Base-by-base conservation (phyloP, 2,888 invertebrate genomes). In the Andrena fulva region DNA sequence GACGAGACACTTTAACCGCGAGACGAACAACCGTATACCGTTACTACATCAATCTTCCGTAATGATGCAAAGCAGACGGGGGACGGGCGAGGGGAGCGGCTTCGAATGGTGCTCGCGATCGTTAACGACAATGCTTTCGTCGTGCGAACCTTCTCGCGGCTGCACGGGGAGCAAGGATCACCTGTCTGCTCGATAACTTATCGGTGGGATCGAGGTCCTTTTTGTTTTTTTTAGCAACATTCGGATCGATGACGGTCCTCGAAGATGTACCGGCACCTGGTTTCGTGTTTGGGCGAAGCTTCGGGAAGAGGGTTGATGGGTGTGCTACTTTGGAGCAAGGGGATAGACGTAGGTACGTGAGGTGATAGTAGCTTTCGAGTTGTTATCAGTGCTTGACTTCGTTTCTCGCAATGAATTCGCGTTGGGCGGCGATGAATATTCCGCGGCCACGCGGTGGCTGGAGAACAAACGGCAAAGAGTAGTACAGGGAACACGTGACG, bases 1-100 rank as follows among this genome's bases (percentile, higher is more conserved):
- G 69, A 74, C 59, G 76, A 68, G 71, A 80, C 71, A 80, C 76
- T 72, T 82, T 76, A 80, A 82, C 75, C 69, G 69, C 70, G 80
- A 76, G 82, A 67, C 63, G 82, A 76, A 80, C 82, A 82, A 74
- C 70, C 77, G 70, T 81, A 54, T 83, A 81, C 83, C 83, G 82
- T 82, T 84, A 82, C 74, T 59, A 75, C 83, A 84, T 84, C 83
- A 84, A 84, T 84, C 83, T 84, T 84, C 82, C 78, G 54, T 84
- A 84, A 84, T 84, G 82, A 84, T 78, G 83, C 77, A 82, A 82
- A 77, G 81, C 72, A 71, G 81, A 74, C 35, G 71, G 67, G 66
- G 59, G 12, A 24, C 31, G 31, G 52, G 48, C 59, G 70, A 50
- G 20, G 33, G 12, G 62, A 27, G 50, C 33, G 50, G 42, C n/a